Base-by-base conservation (phyloP, 2,888 invertebrate genomes). In the Luffia ferchaultella region DNA sequence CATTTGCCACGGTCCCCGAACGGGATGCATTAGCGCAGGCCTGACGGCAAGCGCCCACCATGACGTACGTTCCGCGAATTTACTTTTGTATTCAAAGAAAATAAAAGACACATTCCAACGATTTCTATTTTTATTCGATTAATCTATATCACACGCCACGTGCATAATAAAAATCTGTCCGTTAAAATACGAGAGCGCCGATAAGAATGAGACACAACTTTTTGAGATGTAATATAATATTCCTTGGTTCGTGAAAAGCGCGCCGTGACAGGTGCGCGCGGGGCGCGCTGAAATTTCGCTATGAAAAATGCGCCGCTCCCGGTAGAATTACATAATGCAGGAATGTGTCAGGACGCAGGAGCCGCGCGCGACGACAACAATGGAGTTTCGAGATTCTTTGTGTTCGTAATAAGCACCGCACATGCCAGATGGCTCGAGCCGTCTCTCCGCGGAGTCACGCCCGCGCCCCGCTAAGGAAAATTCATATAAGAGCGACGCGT, bases 171-270 rank as follows among this genome's bases (percentile, higher is more conserved):
- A 7, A 30, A 30, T 30, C 12, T 30, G 5, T 7, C 30, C 30
- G 3, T 3, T 30, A 7, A 30, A 3, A 30, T 30, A 30, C 12
- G 12, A 30, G 30, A 3, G 30, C 5, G 12, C 30, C 5, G 30
- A 30, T 30, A 49, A 20, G 49, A 49, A 49, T 49, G 42, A 20
- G 20, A 42, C n/a, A 20, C 59, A 63, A 63, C 66, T 70, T 70
- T 67, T 65, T 68, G 60, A 66, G 64, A 67, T 68, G 67, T 75
- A 76, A 78, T 70, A 73, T 74, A 77, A 79, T 78, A 76, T 78
- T 71, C 67, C 65, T 58, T 60, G 30, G 30, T 12, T 3, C 30
- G 30, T 7, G 68, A 61, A 64, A 60, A 52, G 59, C 61, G 69
- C 67, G 78, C 73, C 79, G 77, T 78, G 76, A 78, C 76, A 62